A percentile compares a stretch with the other conserved stretches of the same genome.
These are phyloP conservation scores for Polia nebulosa DNA, from an alignment of 2,888 invertebrate genomes.

Conservation along the genomic window DNA sequence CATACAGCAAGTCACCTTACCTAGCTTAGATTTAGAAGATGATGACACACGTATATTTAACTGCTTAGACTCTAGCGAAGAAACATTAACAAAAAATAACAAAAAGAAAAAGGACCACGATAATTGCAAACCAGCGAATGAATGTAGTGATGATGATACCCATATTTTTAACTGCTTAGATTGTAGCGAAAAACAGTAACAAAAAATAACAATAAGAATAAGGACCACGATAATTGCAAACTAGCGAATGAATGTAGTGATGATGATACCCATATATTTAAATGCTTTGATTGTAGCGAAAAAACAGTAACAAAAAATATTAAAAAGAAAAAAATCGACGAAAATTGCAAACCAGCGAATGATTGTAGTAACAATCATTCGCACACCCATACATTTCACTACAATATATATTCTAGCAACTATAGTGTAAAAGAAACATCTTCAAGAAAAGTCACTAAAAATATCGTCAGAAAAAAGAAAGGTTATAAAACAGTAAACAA, in stretches of 20 bases:
- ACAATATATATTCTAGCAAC: no score
- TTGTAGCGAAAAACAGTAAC: background rate
- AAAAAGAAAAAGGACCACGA: background rate
- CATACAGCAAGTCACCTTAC: background rate
- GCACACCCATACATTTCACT: no score
- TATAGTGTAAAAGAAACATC: no score
- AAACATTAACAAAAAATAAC: background rate
- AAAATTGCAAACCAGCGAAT: no score
- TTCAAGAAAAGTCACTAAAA: no score
- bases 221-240: background rate
- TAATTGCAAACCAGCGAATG: background rate
- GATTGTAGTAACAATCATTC: no score
- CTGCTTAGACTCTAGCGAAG: background rate
- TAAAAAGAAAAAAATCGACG: no score
- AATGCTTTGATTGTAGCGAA: no score
- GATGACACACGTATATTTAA: conserved; percentile 1
- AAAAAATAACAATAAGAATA: background rate
- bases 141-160: background rate
- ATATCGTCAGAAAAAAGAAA: background rate
- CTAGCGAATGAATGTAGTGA: no score
- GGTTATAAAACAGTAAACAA: background rate
- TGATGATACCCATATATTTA: no score
- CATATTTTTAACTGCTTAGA: background rate
- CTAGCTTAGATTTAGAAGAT: conserved; percentile 1
- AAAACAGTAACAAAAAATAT: no score